Evolutionary conservation across 1,140 invertebrate genomes (phyloP), one percentile per base, ranked within the genome.

Genomic region (Drosophila tropicalis): DNA sequence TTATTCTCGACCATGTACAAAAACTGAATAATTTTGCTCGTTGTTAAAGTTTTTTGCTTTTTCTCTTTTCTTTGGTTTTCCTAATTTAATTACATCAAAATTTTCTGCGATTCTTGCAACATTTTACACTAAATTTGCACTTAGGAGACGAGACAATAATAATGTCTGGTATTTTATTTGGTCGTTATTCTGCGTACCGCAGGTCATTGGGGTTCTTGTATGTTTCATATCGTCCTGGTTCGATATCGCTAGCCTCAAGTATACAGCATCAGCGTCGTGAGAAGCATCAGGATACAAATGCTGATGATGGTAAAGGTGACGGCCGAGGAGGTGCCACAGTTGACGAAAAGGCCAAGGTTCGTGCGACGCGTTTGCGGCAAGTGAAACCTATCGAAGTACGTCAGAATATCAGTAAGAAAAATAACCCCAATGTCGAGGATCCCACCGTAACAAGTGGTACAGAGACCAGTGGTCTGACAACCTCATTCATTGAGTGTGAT

Each of bases 21-120:
- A 69, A 70, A 51, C 22, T 51, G 17, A 51, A 51, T 13, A 51
- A 22, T 22, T 54, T 54, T 61, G 5, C 17, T 22, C 12, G 3
- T 9, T 41, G 12, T n/a, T 29, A n/a, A 44, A 19, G 22, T 25
- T 25, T 25, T 25, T 25, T 25, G 0, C 2, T 22, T 22, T 22
- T 22, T n/a, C n/a, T 47, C 32, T 68, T 55, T 36, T 62, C 69
- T 62, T 51, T 51, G 41, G 34, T 29, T 9, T 2, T 2, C 41
- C 19, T 47, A 5, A 17, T 10, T 41, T 5, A 15, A 39, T 58
- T 67, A 39, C 51, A 25, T 34, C 39, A 67, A 75, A 75, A 74
- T 73, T 34, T 17, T 47, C 10, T 22, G 55, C 17, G 51, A 54
- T 60, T 51, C 9, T 64, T 55, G 15, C n/a, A 39, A 36, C 5